Evolutionary conservation across 2,888 invertebrate genomes (phyloP).

Genomic region (Habrosyne pyritoides): DNA sequence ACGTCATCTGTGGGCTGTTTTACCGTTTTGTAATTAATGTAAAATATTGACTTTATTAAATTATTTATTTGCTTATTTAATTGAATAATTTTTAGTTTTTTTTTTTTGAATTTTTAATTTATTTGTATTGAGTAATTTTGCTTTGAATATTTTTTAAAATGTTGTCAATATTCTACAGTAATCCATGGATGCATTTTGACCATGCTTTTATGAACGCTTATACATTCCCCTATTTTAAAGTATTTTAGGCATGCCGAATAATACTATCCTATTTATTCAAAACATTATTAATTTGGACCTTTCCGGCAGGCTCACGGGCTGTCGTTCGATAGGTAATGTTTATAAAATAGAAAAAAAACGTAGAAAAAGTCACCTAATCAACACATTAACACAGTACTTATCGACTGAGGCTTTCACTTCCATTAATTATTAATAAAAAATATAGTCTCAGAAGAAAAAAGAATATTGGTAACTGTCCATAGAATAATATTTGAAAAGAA

Average conservation of each 20-base stretch:
- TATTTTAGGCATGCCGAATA: slow-evolving; percentile 52
- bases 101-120: neutral
- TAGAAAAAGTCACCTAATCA: slow-evolving; percentile 17
- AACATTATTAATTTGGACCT: slow-evolving; percentile 22
- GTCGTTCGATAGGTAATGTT: slow-evolving; percentile 66
- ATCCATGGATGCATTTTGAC: slow-evolving; percentile 31
- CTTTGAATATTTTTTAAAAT: neutral
- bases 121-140: neutral
- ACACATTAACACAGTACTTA: slow-evolving; percentile 3
- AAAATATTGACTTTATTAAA: slow-evolving; percentile 9
- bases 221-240: slow-evolving; percentile 20
- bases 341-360: slow-evolving; percentile 32
- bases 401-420: slow-evolving; percentile 18
- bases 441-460: neutral
- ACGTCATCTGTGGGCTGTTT: neutral
- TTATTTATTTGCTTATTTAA: neutral
- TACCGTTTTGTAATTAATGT: neutral
- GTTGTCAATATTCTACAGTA: slow-evolving; percentile 10
- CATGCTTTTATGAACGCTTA: slow-evolving; percentile 51
- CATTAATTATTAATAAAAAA: neutral
- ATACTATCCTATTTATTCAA: slow-evolving; percentile 24
- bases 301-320: slow-evolving; percentile 60
- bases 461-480: neutral
- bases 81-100: too few species aligned
- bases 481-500: neutral